phyloP scores from a whole-genome alignment of 2,888 invertebrate species.

The Mythimna loreyi region DNA sequence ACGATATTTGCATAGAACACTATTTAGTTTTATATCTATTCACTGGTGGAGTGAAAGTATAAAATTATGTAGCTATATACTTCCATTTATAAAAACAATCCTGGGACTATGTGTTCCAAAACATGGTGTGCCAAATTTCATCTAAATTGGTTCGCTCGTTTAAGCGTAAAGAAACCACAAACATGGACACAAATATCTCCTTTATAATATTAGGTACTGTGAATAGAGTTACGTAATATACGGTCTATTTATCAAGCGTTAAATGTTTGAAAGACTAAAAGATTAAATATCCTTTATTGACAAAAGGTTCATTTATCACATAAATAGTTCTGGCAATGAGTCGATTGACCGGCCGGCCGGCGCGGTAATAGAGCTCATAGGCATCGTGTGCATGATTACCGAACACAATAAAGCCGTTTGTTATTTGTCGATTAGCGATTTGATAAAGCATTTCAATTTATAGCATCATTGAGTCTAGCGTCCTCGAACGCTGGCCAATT shows the following conservation, averaged over 20 bases:
- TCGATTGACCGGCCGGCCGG: constrained; percentile 66
- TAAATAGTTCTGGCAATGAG: constrained; percentile 70
- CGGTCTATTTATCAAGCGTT: constrained; percentile 38
- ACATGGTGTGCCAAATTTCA: too few relatives aligned
- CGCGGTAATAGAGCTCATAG: constrained; percentile 74
- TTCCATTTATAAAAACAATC: too few relatives aligned
- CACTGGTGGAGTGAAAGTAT: background rate
- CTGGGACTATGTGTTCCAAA: too few relatives aligned
- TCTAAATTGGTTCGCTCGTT: too few relatives aligned
- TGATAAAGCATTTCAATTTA: constrained; percentile 87
- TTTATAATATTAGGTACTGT: too few relatives aligned
- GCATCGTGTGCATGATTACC: constrained; percentile 72
- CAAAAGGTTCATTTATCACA: constrained; percentile 61
- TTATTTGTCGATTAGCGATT: constrained; percentile 83
- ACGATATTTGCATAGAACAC: constrained; percentile 46
- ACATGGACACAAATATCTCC: too few relatives aligned
- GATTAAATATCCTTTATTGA: constrained; percentile 47
- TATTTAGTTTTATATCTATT: constrained; percentile 39
- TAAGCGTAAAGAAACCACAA: too few relatives aligned
- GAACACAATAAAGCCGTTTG: constrained; percentile 79
- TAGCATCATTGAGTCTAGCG: constrained; percentile 81
- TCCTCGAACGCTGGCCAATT: constrained; percentile 77
- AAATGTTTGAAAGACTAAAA: constrained; percentile 36
- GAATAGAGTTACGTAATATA: constrained; percentile 2
- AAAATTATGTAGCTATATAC: too few relatives aligned